Evolutionary conservation across 2,888 invertebrate genomes (phyloP), one percentile per base, ranked within the genome.

Genomic region (Netelia melanura): DNA sequence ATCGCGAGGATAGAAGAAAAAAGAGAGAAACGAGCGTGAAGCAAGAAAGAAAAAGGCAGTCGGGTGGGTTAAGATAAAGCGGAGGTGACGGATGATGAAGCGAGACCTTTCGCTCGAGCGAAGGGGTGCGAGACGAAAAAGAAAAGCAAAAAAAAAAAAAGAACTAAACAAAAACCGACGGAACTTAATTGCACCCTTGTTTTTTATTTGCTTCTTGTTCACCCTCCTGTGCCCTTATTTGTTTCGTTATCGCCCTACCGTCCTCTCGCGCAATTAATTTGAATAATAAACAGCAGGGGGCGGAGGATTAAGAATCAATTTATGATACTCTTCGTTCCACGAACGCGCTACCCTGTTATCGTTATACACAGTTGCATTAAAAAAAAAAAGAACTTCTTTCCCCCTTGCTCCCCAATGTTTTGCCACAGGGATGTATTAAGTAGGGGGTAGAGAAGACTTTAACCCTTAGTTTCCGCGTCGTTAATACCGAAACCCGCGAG

Each of bases 121-220:
- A 82, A 82, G 83, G 68, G 64, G 80, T 44, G 62, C 77, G 83
- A 61, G 64, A 82, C 62, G 75, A 79, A 64, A 84, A 85, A 74
- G 72, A 78, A 68, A 81, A 85, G 25, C 17, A 30, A 30, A 44
- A 5, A 17, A 30, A 30, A 44, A 5, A 17, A 17, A 17, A 17
- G 17, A 17, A 0, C 10, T 48, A 23, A 14, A 62, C 48, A 52
- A 56, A 77, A 78, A 78, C 62, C 64, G 56, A 38, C 52, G 43
- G 62, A 52, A 74, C 72, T 85, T 74, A 75, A 78, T 81, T 70
- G 62, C 80, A 3, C 61, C 58, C 70, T 58, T 11, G 8, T 38
- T 71, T 30, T 11, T 38, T 21, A 14, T 25, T 68, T 52, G 6
- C n/a, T 62, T 43, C 48, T 21, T 30, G 30, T 30, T 30, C 30